Evolutionary conservation across 2,888 invertebrate genomes (phyloP).

Genomic region (Nomada hirtipes): DNA sequence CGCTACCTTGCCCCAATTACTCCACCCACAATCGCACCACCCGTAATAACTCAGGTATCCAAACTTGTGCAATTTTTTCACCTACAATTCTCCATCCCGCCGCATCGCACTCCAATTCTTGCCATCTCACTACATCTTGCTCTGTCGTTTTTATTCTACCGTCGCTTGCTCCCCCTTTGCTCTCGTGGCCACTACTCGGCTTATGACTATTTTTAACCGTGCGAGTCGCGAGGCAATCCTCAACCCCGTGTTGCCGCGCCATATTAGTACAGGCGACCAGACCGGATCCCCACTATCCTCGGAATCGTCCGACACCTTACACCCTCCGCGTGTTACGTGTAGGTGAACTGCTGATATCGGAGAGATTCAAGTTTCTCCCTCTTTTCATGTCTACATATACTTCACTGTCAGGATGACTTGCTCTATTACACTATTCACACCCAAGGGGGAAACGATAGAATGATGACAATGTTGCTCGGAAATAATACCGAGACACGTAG

Average conservation of each 20-base stretch:
- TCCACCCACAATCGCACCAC: neutral
- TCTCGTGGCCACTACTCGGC: constrained; percentile 75
- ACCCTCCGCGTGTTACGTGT: constrained; percentile 74
- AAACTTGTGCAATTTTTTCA: constrained; percentile 15
- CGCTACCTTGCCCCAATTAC: neutral
- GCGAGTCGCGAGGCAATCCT: constrained; percentile 80
- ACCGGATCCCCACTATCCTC: constrained; percentile 82
- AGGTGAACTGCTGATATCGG: constrained; percentile 53
- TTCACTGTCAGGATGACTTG: too few species aligned
- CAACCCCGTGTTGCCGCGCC: constrained; percentile 83
- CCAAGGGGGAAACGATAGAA: too few species aligned
- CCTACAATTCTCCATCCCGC: constrained; percentile 22
- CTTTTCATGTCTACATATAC: too few species aligned
- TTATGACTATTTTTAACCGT: constrained; percentile 83
- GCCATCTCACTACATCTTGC: constrained; percentile 4
- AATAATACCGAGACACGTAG: too few species aligned
- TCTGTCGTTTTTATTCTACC: constrained; percentile 54
- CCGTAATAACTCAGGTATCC: too few species aligned
- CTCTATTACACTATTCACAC: too few species aligned
- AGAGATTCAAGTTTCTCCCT: constrained; percentile 1
- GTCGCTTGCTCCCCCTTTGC: constrained; percentile 63
- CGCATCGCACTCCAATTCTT: neutral
- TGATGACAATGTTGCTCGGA: too few species aligned
- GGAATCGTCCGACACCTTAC: constrained; percentile 83
- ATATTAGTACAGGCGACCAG: constrained; percentile 84